A percentile compares a stretch with the other conserved stretches of the same genome.
These are phyloP conservation scores for Triplophysa yarkandensis DNA, from an alignment of 2,797 vertebrate species.

Conservation along the genomic window DNA sequence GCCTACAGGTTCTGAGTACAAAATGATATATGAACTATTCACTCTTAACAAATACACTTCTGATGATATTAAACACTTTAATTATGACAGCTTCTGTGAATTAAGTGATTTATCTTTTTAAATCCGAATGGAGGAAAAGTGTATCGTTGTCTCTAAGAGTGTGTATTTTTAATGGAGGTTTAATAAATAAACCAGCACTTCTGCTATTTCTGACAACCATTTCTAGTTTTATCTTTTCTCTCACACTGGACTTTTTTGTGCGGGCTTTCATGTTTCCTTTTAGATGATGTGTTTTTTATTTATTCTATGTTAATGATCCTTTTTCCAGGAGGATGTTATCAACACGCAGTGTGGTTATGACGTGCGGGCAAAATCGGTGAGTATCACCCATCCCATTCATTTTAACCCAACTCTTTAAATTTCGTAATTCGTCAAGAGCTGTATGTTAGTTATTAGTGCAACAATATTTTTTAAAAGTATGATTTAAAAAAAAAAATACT, in stretches of 20 bases:
- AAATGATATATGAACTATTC: slow-evolving; percentile 7
- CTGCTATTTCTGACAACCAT: slow-evolving; percentile 13
- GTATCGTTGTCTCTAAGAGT: background rate
- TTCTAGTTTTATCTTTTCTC: background rate
- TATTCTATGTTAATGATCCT: slow-evolving; percentile 8
- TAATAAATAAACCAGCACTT: background rate
- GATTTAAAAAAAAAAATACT: no score
- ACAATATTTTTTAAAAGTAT: no score
- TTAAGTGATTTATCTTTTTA: slow-evolving; percentile 4
- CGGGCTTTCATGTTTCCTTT: background rate
- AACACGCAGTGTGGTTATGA: slow-evolving; percentile 99
- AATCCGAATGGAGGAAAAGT: background rate
- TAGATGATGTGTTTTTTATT: background rate
- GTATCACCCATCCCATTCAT: slow-evolving; percentile 44
- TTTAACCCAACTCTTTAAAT: no score
- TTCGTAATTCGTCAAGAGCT: no score
- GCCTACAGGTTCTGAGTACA: slow-evolving; percentile 15
- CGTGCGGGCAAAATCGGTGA: slow-evolving; percentile 89
- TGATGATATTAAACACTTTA: background rate
- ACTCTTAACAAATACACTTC: slow-evolving; percentile 15
- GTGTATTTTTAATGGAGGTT: background rate
- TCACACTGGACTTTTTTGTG: background rate
- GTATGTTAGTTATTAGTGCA: no score
- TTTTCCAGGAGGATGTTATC: slow-evolving; percentile 92
- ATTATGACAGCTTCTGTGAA: slow-evolving; percentile 5